phyloP scores from a whole-genome alignment of 2,888 invertebrate genomes.

The Drosophila trichaetosa region DNA sequence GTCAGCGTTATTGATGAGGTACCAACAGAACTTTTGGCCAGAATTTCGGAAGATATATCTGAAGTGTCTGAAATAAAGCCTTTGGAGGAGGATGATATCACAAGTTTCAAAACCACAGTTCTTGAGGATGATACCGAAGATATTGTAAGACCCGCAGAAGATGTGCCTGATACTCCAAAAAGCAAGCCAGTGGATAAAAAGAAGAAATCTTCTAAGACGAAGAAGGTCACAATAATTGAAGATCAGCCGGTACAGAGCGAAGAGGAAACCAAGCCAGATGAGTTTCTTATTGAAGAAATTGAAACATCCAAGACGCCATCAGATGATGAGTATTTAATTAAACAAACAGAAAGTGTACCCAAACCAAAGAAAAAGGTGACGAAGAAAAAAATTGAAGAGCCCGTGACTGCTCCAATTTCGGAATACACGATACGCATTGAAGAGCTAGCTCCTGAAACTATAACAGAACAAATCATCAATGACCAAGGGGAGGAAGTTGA shows the following conservation, averaged over 20 bases:
- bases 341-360: conserved; percentile 65
- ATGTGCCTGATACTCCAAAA: conserved; percentile 5
- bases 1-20: conserved; percentile 78
- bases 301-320: conserved; percentile 81
- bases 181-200: conserved; percentile 35
- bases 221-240: conserved; percentile 52
- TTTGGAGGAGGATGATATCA: conserved; percentile 40
- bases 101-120: conserved; percentile 69
- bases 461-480: conserved; percentile 83
- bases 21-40: conserved; percentile 57
- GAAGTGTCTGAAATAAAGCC: conserved; percentile 32
- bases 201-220: conserved; percentile 79
- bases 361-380: conserved; percentile 55
- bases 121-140: conserved; percentile 83
- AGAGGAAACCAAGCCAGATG: conserved; percentile 65
- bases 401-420: conserved; percentile 36
- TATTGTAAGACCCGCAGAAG: conserved; percentile 84
- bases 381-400: conserved; percentile 56
- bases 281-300: conserved; percentile 80
- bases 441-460: conserved; percentile 82
- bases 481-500: conserved; percentile 77
- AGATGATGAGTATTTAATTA: conserved; percentile 71
- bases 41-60: conserved; percentile 55
- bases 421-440: conserved; percentile 76
- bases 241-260: conserved; percentile 17